Evolutionary conservation across 1,140 invertebrate species (phyloP).

Genomic region (Heliconius hermathena): DNA sequence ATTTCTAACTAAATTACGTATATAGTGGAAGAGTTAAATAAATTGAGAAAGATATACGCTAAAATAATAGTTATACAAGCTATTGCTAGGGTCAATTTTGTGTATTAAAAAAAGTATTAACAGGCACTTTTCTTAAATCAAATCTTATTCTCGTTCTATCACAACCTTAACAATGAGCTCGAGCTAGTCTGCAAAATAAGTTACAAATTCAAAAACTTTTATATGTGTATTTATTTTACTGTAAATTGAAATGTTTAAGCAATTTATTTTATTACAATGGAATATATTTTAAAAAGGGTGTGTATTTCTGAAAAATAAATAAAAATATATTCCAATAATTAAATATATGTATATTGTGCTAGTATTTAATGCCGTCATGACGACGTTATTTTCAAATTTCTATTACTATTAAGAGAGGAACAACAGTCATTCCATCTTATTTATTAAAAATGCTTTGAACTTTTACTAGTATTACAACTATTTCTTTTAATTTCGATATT

Average conservation of each 20-base stretch:
- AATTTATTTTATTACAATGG: neutral
- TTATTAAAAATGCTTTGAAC: neutral
- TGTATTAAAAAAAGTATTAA: neutral
- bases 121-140: conserved; percentile 61
- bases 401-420: neutral
- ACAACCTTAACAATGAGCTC: conserved; percentile 67
- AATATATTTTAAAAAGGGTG: no score
- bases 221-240: neutral
- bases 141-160: conserved; percentile 51
- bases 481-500: neutral
- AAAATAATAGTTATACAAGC: neutral
- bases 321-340: no score
- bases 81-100: neutral
- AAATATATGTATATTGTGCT: no score
- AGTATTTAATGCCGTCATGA: neutral
- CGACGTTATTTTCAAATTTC: neutral
- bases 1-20: conserved; percentile 30
- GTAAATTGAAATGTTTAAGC: neutral
- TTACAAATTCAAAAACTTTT: neutral
- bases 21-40: conserved; percentile 21
- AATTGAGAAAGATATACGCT: neutral
- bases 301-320: neutral
- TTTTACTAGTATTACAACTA: neutral
- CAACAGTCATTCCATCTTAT: neutral
- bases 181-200: conserved; percentile 25